Base-by-base conservation (phyloP, 2,888 invertebrate species). In the Oligia strigilis region DNA sequence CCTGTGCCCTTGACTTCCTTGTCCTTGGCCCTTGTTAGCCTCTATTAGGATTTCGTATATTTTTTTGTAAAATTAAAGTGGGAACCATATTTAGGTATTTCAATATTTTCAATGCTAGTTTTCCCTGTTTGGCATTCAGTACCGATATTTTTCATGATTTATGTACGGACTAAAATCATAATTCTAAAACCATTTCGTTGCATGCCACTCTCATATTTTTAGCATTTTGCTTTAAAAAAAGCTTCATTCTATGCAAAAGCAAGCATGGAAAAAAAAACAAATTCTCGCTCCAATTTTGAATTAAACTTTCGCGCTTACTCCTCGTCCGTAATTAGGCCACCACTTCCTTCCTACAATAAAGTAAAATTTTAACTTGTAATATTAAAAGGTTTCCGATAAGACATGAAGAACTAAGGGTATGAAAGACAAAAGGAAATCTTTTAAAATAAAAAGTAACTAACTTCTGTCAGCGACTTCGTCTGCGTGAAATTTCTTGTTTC, bases 381-480 rank as follows among this genome's bases (percentile, higher is more conserved):
- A 82, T 75, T 82, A 84, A 82, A 84, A 82, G 78, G 82, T 75
- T 84, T 84, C 70, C 69, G 72, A 69, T 82, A 67, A 40, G 83
- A 78, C 83, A 72, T 40, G 67, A 84, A 79, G 52, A 78, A 73
- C 64, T 70, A 62, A 83, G 58, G 64, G 36, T 40, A 36, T 60
- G n/a, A n/a, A 23, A 70, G 70, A 58, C 80, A 73, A 82, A 84
- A 66, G 46, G 36, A 4, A 62, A 66, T 66, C 60, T 79, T 84
- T 62, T 80, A 29, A 84, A 84, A 58, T 60, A 46, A 60, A 73
- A 84, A 71, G 55, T 40, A 55, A 66, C 9, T 23, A 23, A 9
- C 23, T 11, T 58, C 23, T 58, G 11, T 0, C 11, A 11, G 58
- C 4, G 4, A 23, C 23, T 58, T 58, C 23, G 58, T n/a, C 58